Base-by-base conservation (phyloP, 2,888 invertebrate genomes). In the Rhamphomyia laevipes region DNA sequence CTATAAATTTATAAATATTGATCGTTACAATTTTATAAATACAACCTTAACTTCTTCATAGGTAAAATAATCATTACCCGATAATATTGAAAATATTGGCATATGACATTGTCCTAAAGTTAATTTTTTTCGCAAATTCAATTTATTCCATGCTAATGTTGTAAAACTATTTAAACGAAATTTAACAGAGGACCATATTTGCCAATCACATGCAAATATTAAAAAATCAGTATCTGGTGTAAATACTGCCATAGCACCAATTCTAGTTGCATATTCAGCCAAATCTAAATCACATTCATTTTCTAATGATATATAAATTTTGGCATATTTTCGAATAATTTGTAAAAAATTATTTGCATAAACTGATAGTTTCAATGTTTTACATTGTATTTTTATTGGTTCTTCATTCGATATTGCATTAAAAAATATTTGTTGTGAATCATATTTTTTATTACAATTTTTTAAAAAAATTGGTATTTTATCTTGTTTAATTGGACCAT, bases 221-320 rank as follows among this genome's bases (percentile, higher is more conserved):
- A 53, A 27, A 47, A 53, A 53, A 44, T 53, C 51, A 13, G 53
- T 48, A 47, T 53, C 53, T 15, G 16, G n/a, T 15, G 50, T 40
- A 41, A 51, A 17, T 10, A 53, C 45, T 7, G 53, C 53, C 40
- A 50, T 10, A 12, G 51, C 48, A 7, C 35, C 27, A 4, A 33
- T 21, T 43, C 46, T 47, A 6, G 27, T 46, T 2, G 53, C 53
- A 45, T 45, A 50, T 10, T 48, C 40, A 5, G 50, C 53, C 12
- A 48, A 23, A 43, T 53, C 53, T 4, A 48, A 6, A 42, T 53
- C 51, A 30, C 51, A 51, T 45, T 51, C 50, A 38, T 53, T 53
- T 15, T 48, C 30, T 10, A 53, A 38, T 4, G 53, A 50, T 13
- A 51, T 45, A 43, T 46, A 45, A 15, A 53, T 18, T 45, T 50